Evolutionary conservation across 1,140 invertebrate genomes (phyloP).

Genomic region (Probaryconus sp.): DNA sequence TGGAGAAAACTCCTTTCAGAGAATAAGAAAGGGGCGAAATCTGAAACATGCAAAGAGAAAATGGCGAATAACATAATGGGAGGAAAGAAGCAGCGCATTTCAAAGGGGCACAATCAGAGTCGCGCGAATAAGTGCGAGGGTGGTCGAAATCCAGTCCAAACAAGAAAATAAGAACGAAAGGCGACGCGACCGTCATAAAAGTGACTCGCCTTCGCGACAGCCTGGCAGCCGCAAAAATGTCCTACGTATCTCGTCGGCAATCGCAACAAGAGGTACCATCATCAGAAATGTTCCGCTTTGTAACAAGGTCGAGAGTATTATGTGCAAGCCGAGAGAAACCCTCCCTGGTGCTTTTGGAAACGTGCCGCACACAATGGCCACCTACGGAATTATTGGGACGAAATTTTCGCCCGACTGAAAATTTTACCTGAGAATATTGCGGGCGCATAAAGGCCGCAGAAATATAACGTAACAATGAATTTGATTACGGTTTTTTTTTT

Average conservation of each 20-base stretch:
- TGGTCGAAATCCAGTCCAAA: slow-evolving; percentile 3
- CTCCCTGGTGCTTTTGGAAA: slow-evolving; percentile 45
- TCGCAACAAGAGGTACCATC: slow-evolving; percentile 53
- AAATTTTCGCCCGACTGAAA: slow-evolving; percentile 53
- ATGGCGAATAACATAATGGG: slow-evolving; percentile 20
- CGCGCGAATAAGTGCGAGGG: slow-evolving; percentile 19
- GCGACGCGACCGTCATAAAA: slow-evolving; percentile 51
- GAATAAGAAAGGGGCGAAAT: slow-evolving; percentile 13
- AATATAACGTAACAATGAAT: slow-evolving; percentile 42
- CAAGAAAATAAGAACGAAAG: slow-evolving; percentile 25
- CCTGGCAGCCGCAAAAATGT: slow-evolving; percentile 54
- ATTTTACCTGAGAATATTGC: slow-evolving; percentile 45
- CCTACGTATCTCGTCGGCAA: slow-evolving; percentile 57
- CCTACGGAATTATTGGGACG: slow-evolving; percentile 50
- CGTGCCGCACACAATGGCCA: slow-evolving; percentile 53
- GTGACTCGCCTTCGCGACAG: slow-evolving; percentile 52
- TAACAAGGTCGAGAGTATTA: slow-evolving; percentile 61
- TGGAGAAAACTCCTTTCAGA: slow-evolving; percentile 5
- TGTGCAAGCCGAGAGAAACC: slow-evolving; percentile 41
- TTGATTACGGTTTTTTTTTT: slow-evolving; percentile 17
- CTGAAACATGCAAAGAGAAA: slow-evolving; percentile 53
- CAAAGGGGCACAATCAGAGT: slow-evolving; percentile 49
- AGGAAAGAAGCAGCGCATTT: slow-evolving; percentile 17
- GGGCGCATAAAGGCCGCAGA: slow-evolving; percentile 36
- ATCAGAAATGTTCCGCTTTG: slow-evolving; percentile 60